Evolutionary conservation across 2,113 vertebrate species (phyloP).

Genomic region (Montifringilla adamsi): DNA sequence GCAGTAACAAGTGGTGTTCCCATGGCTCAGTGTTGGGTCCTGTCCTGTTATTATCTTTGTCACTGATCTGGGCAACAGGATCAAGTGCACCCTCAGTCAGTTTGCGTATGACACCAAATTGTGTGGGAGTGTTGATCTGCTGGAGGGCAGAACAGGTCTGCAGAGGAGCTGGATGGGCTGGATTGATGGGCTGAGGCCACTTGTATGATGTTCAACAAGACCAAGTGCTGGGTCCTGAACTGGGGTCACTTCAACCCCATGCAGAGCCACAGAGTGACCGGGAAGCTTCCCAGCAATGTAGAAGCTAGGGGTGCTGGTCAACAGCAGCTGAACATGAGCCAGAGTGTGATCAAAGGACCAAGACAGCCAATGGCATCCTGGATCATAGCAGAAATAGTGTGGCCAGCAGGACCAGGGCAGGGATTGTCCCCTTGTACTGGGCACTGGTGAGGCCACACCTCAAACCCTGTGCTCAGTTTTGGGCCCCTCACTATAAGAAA

Average conservation of each 20-base stretch:
- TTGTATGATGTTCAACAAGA: neutral
- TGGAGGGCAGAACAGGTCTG: neutral
- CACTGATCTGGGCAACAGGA: neutral
- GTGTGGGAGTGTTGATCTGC: neutral
- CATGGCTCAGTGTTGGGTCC: neutral
- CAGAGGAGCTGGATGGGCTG: neutral
- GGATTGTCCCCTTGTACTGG: fast-evolving
- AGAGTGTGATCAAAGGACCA: neutral
- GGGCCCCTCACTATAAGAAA: neutral
- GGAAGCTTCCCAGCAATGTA: fast-evolving
- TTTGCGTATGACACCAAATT: neutral
- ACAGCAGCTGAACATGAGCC: neutral
- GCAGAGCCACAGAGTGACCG: neutral
- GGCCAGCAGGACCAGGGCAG: neutral
- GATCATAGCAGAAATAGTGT: neutral
- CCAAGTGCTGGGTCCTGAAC: neutral
- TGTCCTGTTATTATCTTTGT: neutral
- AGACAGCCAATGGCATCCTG: neutral
- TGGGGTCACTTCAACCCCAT: neutral
- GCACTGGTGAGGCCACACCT: neutral
- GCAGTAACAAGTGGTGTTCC: neutral
- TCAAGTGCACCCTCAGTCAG: neutral
- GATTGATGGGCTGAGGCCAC: neutral
- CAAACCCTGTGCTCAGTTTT: neutral
- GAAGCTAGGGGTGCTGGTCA: neutral